These are phyloP conservation scores for Battus philenor DNA, from an alignment of 1,140 invertebrate genomes.

Conservation along the genomic window DNA sequence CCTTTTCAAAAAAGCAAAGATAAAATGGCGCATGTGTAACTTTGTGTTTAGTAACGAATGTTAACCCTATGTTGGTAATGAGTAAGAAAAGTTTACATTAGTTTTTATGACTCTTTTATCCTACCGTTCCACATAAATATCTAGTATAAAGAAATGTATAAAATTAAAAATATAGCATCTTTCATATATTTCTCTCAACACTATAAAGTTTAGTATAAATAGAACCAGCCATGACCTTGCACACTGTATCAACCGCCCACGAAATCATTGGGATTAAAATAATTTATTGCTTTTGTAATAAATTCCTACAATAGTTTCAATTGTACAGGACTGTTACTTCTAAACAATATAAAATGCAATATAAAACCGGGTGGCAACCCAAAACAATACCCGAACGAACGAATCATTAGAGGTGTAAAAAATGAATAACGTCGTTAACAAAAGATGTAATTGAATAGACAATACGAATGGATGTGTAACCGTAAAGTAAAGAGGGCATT, in stretches of 20 bases:
- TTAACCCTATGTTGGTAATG: conserved; percentile 2
- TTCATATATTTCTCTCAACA: conserved; percentile 17
- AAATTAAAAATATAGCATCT: conserved; percentile 18
- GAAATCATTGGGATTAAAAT: background rate
- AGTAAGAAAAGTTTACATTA: conserved; percentile 12
- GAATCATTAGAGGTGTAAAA: conserved; percentile 52
- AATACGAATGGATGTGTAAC: conserved; percentile 65
- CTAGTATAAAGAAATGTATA: conserved; percentile 17
- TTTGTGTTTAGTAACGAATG: conserved; percentile 3
- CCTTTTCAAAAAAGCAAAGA: background rate
- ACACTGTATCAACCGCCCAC: background rate
- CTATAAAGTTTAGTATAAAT: conserved; percentile 16
- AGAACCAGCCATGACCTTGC: conserved; percentile 6
- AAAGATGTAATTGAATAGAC: conserved; percentile 69
- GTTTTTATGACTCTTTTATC: background rate
- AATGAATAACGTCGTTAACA: conserved; percentile 68
- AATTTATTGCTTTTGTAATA: conserved; percentile 6
- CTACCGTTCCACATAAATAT: conserved; percentile 12
- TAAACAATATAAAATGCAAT: conserved; percentile 12
- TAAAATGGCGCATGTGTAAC: conserved; percentile 5
- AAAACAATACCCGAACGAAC: conserved; percentile 33
- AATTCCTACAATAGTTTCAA: background rate
- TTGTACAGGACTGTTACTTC: background rate
- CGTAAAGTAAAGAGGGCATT: conserved; percentile 55
- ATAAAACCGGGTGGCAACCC: conserved; percentile 10